These are phyloP conservation scores for Phymorhynchus buccinoides DNA, from an alignment of 1,140 invertebrate genomes.

Conservation along the genomic window DNA sequence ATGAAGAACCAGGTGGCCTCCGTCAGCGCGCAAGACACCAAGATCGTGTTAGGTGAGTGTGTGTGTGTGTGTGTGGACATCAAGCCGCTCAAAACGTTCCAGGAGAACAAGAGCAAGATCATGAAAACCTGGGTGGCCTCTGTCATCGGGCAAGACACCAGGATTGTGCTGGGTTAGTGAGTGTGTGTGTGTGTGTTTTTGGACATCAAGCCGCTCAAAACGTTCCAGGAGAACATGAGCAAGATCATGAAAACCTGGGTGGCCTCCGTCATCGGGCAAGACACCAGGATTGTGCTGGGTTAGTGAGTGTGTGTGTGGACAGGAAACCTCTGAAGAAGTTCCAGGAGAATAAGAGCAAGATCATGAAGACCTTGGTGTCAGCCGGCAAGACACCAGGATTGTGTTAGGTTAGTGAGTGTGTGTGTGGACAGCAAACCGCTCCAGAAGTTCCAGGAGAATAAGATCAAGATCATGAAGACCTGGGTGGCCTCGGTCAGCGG, in stretches of 20 bases:
- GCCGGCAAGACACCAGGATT: too few species aligned
- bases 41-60: constrained; percentile 83
- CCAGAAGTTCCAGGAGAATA: constrained; percentile 84
- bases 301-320: too few species aligned
- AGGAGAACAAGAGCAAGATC: constrained; percentile 83
- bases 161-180: constrained; percentile 83
- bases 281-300: constrained; percentile 82
- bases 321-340: too few species aligned
- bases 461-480: constrained; percentile 81
- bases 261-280: constrained; percentile 70
- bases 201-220: constrained; percentile 82
- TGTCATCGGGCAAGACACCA: constrained; percentile 69
- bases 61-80: too few species aligned
- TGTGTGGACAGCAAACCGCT: constrained; percentile 80
- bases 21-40: constrained; percentile 69
- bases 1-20: constrained; percentile 79
- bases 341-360: too few species aligned
- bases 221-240: constrained; percentile 84
- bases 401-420: too few species aligned
- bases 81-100: constrained; percentile 84
- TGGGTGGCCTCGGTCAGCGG: constrained; percentile 77
- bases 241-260: constrained; percentile 82
- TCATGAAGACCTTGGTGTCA: too few species aligned
- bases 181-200: too few species aligned
- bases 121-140: constrained; percentile 79